A percentile compares a stretch with the other conserved stretches of the same genome.
Conservation (phyloP, 2,888 invertebrate species). For the Drosophila peninsularis region DNA sequence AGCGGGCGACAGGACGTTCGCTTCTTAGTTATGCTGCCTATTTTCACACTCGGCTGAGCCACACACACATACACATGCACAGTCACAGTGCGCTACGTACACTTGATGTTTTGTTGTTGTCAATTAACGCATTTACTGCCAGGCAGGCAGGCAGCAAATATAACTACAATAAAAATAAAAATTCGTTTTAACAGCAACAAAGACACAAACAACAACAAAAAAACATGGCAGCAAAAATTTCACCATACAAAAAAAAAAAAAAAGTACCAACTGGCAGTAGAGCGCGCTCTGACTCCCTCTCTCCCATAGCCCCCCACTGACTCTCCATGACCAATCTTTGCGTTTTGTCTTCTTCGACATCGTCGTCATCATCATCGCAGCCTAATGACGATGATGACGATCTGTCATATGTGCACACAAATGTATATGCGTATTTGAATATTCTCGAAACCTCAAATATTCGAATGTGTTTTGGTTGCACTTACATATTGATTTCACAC, state of each 20-base stretch:
- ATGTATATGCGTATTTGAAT: conserved; percentile 19
- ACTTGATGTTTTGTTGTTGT: conserved; percentile 63
- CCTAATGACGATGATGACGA: conserved; percentile 33
- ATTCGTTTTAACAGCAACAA: conserved; percentile 52
- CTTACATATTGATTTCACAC: conserved; percentile 63
- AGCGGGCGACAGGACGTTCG: conserved; percentile 57
- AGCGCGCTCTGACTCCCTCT: conserved; percentile 41
- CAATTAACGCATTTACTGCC: conserved; percentile 74
- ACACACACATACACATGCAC: conserved; percentile 25
- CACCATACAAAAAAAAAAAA: conserved; percentile 58
- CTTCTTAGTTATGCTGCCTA: conserved; percentile 47
- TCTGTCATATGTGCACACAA: conserved; percentile 41
- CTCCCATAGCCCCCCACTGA: neutral
- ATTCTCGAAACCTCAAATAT: conserved; percentile 16
- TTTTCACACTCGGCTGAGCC: conserved; percentile 60
- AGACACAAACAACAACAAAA: conserved; percentile 47
- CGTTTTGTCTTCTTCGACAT: conserved; percentile 48
- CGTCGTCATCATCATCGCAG: conserved; percentile 32
- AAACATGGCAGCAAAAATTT: conserved; percentile 74
- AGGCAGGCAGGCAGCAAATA: conserved; percentile 39
- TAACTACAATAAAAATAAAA: conserved; percentile 45
- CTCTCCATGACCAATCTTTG: conserved; percentile 34
- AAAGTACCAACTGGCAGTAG: conserved; percentile 55
- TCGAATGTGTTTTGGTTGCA: conserved; percentile 32
- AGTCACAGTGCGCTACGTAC: conserved; percentile 28